A percentile compares a stretch with the other conserved stretches of the same genome.
Evolutionary conservation across 1,140 invertebrate species (phyloP).

Genomic region (Drosophila nasuta): DNA sequence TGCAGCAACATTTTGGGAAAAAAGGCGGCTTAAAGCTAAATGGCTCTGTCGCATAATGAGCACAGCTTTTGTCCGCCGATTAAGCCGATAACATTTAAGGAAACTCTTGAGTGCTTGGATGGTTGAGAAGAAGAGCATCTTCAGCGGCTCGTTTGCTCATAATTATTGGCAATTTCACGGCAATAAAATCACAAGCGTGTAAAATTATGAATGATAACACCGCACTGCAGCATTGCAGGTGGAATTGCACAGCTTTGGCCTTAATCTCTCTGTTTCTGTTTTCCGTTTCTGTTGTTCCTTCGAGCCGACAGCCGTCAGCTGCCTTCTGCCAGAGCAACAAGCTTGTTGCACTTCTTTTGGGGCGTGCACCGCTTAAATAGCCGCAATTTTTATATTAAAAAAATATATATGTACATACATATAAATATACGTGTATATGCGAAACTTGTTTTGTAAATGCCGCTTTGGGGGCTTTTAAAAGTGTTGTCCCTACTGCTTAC

Average conservation of each 20-base stretch:
- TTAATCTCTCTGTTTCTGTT: conserved; percentile 30
- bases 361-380: conserved; percentile 68
- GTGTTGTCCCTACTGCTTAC: not conserved
- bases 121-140: conserved; percentile 28
- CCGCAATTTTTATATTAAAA: conserved; percentile 76
- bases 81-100: conserved; percentile 45
- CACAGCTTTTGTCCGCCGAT: conserved; percentile 22
- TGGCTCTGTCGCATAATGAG: conserved; percentile 59
- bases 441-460: conserved; percentile 49
- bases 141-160: conserved; percentile 49
- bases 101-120: not conserved
- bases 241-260: conserved; percentile 41
- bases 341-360: conserved; percentile 35
- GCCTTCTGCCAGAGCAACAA: conserved; percentile 20
- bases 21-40: conserved; percentile 56
- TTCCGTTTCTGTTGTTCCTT: conserved; percentile 2
- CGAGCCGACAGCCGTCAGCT: conserved; percentile 22
- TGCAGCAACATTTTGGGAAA: conserved; percentile 40
- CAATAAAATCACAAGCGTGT: conserved; percentile 82
- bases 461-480: conserved; percentile 18
- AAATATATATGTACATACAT: conserved; percentile 36
- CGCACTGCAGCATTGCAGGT: conserved; percentile 38
- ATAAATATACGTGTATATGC: conserved; percentile 6
- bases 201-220: conserved; percentile 76
- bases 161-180: conserved; percentile 83